phyloP scores from a whole-genome alignment of 1,140 invertebrate genomes.

The Penaeus indicus region DNA sequence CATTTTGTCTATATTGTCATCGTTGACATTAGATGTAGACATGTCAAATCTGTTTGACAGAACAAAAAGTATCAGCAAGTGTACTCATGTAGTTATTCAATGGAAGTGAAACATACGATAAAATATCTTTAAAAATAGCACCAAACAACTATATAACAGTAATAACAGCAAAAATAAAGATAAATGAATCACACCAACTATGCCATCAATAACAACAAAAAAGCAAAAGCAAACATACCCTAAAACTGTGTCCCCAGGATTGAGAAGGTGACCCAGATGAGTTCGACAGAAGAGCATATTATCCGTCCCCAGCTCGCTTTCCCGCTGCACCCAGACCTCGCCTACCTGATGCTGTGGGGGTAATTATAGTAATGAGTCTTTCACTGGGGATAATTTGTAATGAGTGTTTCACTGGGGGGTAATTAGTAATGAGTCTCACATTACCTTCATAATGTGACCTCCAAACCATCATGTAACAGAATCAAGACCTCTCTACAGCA shows the following conservation, averaged over 20 bases:
- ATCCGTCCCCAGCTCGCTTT: conserved; percentile 88
- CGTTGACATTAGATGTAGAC: conserved; percentile 90
- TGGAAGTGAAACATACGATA: not conserved
- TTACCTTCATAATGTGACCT: too few relatives aligned
- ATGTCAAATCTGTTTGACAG: conserved; percentile 79
- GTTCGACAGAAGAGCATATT: conserved; percentile 90
- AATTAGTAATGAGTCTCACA: not conserved
- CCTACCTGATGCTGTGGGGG: conserved; percentile 84
- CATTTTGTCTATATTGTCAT: conserved; percentile 88
- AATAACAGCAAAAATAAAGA: too few relatives aligned
- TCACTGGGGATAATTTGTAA: too few relatives aligned
- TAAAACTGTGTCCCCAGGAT: conserved; percentile 92
- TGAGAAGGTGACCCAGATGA: conserved; percentile 94
- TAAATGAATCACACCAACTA: too few relatives aligned
- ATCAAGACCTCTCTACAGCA: too few relatives aligned
- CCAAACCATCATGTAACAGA: too few relatives aligned
- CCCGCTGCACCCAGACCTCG: conserved; percentile 93
- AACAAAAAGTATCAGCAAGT: not conserved
- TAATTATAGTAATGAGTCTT: not conserved
- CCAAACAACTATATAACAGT: too few relatives aligned
- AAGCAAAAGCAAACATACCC: conserved; percentile 76
- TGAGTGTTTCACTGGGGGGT: not conserved
- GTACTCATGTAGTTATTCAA: not conserved
- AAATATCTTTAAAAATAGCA: too few relatives aligned
- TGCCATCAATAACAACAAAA: conserved; percentile 8